phyloP scores from a whole-genome alignment of 1,140 invertebrate genomes.

The Penaeus chinensis region DNA sequence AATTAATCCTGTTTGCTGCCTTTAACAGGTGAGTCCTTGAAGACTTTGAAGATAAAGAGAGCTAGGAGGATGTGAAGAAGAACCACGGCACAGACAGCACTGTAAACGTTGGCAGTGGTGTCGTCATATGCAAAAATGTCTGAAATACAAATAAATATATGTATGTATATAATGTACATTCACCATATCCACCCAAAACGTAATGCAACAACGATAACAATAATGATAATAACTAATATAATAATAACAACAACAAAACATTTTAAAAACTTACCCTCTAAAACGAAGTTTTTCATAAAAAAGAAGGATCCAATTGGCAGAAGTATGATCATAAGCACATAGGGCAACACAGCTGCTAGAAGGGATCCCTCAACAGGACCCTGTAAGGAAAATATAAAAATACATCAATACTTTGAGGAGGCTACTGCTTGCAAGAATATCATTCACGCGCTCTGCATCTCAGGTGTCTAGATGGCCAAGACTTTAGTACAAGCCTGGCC shows the following conservation, averaged over 20 bases:
- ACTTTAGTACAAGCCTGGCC: too few relatives aligned
- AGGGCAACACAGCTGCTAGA: slow-evolving; percentile 42
- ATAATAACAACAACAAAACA: neutral
- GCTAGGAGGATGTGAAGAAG: slow-evolving; percentile 43
- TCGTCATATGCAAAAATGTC: slow-evolving; percentile 38
- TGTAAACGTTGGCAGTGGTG: slow-evolving; percentile 51
- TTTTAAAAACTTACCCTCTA: slow-evolving; percentile 33
- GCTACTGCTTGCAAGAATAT: too few relatives aligned
- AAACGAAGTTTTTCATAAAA: slow-evolving; percentile 33
- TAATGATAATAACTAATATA: too few relatives aligned
- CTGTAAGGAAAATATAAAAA: slow-evolving; percentile 10
- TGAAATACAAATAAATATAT: slow-evolving; percentile 10
- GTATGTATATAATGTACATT: too few relatives aligned
- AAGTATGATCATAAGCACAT: slow-evolving; percentile 47
- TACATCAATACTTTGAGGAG: neutral
- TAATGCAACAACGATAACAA: too few relatives aligned
- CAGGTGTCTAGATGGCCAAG: too few relatives aligned
- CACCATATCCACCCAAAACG: too few relatives aligned
- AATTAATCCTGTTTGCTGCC: slow-evolving; percentile 48
- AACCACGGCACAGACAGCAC: slow-evolving; percentile 41
- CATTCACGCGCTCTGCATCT: too few relatives aligned
- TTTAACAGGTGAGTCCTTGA: slow-evolving; percentile 38
- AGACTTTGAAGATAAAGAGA: slow-evolving; percentile 48
- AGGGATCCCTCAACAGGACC: slow-evolving; percentile 42
- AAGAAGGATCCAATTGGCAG: slow-evolving; percentile 52